phyloP scores from a whole-genome alignment of 2,113 vertebrate species.

The Cyanistes caeruleus region DNA sequence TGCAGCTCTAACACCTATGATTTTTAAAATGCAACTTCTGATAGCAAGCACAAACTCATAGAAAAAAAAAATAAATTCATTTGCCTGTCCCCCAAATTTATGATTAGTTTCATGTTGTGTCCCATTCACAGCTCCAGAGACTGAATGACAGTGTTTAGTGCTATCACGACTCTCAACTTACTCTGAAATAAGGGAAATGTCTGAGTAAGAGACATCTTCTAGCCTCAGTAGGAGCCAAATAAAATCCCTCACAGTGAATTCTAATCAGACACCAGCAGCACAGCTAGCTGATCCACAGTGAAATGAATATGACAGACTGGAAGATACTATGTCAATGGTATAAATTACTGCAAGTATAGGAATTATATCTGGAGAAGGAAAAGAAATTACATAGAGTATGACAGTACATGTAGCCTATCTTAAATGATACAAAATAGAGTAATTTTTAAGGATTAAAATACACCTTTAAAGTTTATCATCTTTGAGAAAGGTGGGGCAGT shows the following conservation, averaged over 20 bases:
- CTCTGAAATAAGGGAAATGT: neutral
- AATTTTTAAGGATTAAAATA: conserved; percentile 26
- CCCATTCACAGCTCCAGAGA: neutral
- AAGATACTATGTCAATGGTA: conserved; percentile 21
- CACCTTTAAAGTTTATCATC: neutral
- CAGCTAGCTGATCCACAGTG: neutral
- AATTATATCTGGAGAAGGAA: conserved; percentile 5
- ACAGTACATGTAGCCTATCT: neutral
- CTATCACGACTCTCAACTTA: neutral
- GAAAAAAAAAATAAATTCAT: neutral
- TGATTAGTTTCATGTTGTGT: neutral
- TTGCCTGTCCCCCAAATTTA: neutral
- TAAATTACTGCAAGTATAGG: conserved; percentile 16
- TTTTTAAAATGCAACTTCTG: neutral
- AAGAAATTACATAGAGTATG: conserved; percentile 11
- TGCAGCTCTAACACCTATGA: neutral
- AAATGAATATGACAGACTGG: conserved; percentile 36
- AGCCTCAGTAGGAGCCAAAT: conserved; percentile 2
- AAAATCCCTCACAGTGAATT: conserved; percentile 34
- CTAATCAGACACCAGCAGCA: conserved; percentile 31
- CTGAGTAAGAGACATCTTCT: neutral
- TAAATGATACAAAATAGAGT: neutral
- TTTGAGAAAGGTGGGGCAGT: neutral
- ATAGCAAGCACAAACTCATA: neutral
- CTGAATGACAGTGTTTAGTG: neutral